Evolutionary conservation across 2,797 vertebrate genomes (phyloP).

Genomic region (Sebastes steindachneri): DNA sequence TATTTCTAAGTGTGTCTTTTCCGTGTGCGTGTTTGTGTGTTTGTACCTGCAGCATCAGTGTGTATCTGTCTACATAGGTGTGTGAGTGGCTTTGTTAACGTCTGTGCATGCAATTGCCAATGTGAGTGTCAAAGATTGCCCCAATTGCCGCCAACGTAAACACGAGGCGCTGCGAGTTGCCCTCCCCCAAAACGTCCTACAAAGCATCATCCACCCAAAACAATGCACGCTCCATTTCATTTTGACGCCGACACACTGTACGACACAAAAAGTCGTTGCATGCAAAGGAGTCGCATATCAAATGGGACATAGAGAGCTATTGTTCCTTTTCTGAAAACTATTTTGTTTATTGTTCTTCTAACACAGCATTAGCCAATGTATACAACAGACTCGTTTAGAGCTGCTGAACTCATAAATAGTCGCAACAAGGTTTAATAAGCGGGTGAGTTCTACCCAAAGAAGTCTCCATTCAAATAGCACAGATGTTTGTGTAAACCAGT

Average conservation of each 20-base stretch:
- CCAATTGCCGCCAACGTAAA: slow-evolving; percentile 72
- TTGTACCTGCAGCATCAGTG: slow-evolving; percentile 34
- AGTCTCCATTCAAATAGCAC: background rate
- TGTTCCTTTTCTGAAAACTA: slow-evolving; percentile 63
- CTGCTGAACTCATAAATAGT: background rate
- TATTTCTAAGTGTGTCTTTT: slow-evolving; percentile 64
- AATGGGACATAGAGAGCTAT: slow-evolving; percentile 51
- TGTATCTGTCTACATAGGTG: slow-evolving; percentile 52
- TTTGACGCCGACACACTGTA: slow-evolving; percentile 70
- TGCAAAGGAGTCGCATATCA: slow-evolving; percentile 66
- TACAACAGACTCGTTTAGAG: slow-evolving; percentile 29
- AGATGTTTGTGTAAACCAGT: background rate
- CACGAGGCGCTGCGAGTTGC: slow-evolving; percentile 57
- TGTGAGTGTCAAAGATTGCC: slow-evolving; percentile 74
- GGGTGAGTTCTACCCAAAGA: slow-evolving; percentile 8
- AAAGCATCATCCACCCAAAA: slow-evolving; percentile 77
- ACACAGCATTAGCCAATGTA: slow-evolving; percentile 58
- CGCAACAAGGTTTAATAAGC: background rate
- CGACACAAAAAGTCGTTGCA: slow-evolving; percentile 51
- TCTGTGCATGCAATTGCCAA: slow-evolving; percentile 48
- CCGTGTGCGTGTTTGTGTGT: slow-evolving; percentile 43
- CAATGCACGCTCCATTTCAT: slow-evolving; percentile 62
- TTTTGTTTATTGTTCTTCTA: slow-evolving; percentile 61
- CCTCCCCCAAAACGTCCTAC: slow-evolving; percentile 79
- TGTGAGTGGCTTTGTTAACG: slow-evolving; percentile 61